A percentile compares a stretch with the other conserved stretches of the same genome.
Evolutionary conservation across 2,113 vertebrate genomes (phyloP).

Genomic region (Cricetomys ansorgei): DNA sequence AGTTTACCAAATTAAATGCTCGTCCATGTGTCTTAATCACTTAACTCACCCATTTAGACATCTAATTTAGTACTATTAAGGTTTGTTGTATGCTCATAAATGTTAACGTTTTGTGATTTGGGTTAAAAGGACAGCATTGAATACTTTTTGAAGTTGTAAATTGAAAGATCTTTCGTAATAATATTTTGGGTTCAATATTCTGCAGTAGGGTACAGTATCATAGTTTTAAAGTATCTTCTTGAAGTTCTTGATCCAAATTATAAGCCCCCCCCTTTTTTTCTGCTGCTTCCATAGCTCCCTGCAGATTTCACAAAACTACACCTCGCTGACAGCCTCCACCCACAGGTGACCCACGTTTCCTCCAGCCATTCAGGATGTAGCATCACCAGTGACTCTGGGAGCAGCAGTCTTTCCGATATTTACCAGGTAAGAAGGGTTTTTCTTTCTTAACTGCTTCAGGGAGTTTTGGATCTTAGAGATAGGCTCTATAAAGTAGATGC

Average conservation of each 20-base stretch:
- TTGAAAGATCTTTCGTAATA: conserved; percentile 14
- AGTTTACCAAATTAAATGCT: conserved; percentile 36
- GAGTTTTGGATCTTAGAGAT: background rate
- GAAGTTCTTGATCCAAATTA: conserved; percentile 72
- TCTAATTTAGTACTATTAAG: conserved; percentile 29
- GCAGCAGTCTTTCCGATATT: conserved; percentile 99
- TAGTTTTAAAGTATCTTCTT: conserved; percentile 59
- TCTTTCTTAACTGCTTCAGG: background rate
- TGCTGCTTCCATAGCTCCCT: conserved; percentile 91
- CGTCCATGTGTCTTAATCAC: background rate
- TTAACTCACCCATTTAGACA: background rate
- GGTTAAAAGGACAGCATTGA: background rate
- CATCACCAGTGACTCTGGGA: conserved; percentile 99
- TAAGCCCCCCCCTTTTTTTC: conserved; percentile 83
- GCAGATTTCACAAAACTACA: conserved; percentile 99
- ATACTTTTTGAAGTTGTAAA: background rate
- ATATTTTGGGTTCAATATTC: background rate
- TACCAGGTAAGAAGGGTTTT: conserved; percentile 94
- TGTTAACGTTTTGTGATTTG: background rate
- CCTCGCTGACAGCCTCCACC: conserved; percentile 98
- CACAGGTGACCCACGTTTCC: conserved; percentile 99
- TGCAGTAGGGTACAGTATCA: conserved; percentile 1
- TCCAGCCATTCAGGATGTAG: conserved; percentile 99
- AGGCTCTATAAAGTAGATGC: background rate
- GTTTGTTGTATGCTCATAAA: conserved; percentile 17